Evolutionary conservation across 1,140 invertebrate genomes (phyloP), one percentile per base, ranked within the genome.

Genomic region (Cyrtorhinus lividipennis): DNA sequence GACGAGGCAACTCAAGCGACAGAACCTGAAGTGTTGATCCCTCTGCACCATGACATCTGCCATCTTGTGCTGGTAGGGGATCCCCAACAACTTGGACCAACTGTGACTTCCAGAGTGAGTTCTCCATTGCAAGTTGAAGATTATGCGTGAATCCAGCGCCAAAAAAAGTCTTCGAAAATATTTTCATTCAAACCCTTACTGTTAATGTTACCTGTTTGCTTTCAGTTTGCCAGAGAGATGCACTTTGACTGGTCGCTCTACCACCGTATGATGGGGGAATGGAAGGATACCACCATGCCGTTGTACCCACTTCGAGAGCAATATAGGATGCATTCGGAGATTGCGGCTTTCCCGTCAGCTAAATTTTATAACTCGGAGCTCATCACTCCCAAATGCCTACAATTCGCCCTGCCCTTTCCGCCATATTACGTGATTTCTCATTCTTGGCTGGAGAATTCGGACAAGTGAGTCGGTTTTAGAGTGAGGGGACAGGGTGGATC

Each of bases 1-100:
- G 92, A 97, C 72, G 92, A 97, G 75, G 91, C 92, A 15, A 88
- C 89, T 0, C 90, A 95, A 68, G 85, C 84, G 66, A 83, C 83
- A 22, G 92, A 95, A 73, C 81, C 87, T 0, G 88, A 90, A 68
- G 84, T 83, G 15, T 72, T 95, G 24, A 80, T 90, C 59, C 91
- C 92, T 0, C 74, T 95, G 2, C 79, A 83, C 67, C 77, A 86
- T 59, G 80, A 80, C 24, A 78, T 91, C 8, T 78, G 79, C 10
- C 84, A 80, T 62, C 76, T 96, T 44, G 80, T 95, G 20, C 73
- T 98, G 45, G 88, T 96, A 23, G 93, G 94, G 0, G 93, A 97
- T 76, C 85, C 86, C 2, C 79, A 86, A 68, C 92, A 96, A 72
- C 73, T 96, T 23, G 86, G 87, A 0, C 88, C 91, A 0, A 88